Evolutionary conservation across 2,888 invertebrate genomes (phyloP), one percentile per base, ranked within the genome.

Genomic region (Auanema freiburgensis): DNA sequence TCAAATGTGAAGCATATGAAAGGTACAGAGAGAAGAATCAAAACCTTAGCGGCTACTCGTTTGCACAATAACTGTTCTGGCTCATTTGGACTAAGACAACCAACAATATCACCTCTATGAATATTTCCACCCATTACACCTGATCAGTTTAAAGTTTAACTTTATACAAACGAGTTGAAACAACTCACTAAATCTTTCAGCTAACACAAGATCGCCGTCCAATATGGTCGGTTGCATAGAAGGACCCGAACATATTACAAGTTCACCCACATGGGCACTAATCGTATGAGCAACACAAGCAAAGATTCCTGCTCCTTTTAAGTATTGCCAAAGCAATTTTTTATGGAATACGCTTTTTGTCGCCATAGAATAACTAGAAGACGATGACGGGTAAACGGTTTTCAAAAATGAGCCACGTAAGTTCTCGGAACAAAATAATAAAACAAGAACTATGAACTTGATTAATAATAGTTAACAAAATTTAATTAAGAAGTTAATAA

Each of bases 181-280:
- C 42, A 62, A 57, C 71, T 51, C 24, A 68, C 76, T 74, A n/a
- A 79, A 61, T 52, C 77, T 57, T 55, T 78, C 78, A 11, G 77
- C 79, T 16, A 78, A 40, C 10, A 81, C 71, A n/a, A 81, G 51
- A 63, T 81, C 81, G 18, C 81, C 81, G 41, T 77, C 76, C 0
- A 73, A 69, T 21, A 81, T 69, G 8, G 79, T 80, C 8, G 80
- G 80, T 56, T 76, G 58, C 81, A 81, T 81, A 14, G 79, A 80
- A 5, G 71, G 72, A 10, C 78, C 78, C 42, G 69, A 72, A 57
- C 78, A 78, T 33, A 76, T 70, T 16, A 78, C 74, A 12, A 78
- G 46, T 56, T 79, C 77, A 2, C 77, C 78, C 25, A 77, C 53
- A 60, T 76, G 66, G 16, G 23, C 52, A 25, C 67, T 71, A 46